These are phyloP conservation scores for Tachuris rubrigastra DNA, from an alignment of 2,113 vertebrate genomes.

Conservation along the genomic window DNA sequence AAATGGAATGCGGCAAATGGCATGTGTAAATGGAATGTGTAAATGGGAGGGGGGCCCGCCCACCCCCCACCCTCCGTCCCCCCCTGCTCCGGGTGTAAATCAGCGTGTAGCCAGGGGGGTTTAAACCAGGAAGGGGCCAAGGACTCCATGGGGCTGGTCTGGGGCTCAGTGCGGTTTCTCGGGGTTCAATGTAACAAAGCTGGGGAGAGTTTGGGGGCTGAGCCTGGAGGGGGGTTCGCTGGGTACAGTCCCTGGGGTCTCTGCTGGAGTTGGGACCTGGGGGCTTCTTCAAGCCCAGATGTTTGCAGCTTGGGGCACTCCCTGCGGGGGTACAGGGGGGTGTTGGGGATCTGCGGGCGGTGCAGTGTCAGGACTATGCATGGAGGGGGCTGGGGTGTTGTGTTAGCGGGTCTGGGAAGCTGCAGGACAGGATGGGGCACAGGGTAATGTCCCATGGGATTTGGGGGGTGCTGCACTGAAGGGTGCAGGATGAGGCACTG, in stretches of 20 bases:
- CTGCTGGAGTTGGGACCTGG: background rate
- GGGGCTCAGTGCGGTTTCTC: background rate
- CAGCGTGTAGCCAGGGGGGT: background rate
- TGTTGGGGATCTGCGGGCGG: background rate
- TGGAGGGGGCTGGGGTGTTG: background rate
- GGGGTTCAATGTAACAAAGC: accelerated
- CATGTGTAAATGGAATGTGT: background rate
- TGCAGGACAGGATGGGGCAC: background rate
- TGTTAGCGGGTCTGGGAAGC: background rate
- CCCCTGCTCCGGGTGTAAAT: background rate
- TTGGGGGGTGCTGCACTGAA: background rate
- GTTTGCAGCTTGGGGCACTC: background rate
- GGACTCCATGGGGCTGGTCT: accelerated
- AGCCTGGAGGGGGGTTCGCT: background rate
- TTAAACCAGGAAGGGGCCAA: background rate
- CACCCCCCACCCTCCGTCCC: background rate
- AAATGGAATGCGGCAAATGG: background rate
- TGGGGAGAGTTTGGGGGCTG: background rate
- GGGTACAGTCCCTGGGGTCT: background rate
- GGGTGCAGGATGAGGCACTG: background rate
- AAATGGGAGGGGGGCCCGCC: background rate
- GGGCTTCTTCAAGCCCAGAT: background rate
- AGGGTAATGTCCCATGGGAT: background rate
- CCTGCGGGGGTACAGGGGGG: background rate
- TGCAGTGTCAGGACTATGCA: background rate